Conservation (phyloP, 2,888 invertebrate genomes). For the Periphyllus acericola region DNA sequence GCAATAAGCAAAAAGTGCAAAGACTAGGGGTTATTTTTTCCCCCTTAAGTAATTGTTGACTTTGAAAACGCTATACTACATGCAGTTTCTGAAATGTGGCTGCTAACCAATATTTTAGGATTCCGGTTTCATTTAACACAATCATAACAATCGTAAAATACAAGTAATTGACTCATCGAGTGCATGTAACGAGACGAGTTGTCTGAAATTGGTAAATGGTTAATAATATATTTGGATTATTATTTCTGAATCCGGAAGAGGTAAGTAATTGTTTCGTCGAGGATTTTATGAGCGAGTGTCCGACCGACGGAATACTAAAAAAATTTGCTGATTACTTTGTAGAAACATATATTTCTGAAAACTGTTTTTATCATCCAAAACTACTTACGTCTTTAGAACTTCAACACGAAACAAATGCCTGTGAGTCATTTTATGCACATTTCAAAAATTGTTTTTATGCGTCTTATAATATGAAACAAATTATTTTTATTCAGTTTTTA, state of each 20-base stretch:
- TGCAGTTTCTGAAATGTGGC: conserved; percentile 1
- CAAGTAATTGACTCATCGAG: neutral
- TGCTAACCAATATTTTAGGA: neutral
- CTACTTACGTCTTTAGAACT: neutral
- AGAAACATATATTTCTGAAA: conserved; percentile 13
- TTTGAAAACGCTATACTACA: neutral
- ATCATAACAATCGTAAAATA: neutral
- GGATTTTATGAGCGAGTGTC: neutral
- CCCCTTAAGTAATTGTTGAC: neutral
- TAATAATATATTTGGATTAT: neutral
- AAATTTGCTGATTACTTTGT: conserved; percentile 1
- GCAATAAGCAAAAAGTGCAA: no score
- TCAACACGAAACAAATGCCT: neutral
- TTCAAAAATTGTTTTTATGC: neutral
- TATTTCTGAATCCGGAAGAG: no score
- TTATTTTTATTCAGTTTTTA: no score
- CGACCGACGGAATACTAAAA: neutral
- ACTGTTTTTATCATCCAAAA: conserved; percentile 2
- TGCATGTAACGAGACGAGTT: neutral
- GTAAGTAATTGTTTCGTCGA: no score
- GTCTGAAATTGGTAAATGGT: neutral
- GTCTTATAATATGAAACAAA: no score
- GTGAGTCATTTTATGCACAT: neutral
- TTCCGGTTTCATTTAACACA: neutral
- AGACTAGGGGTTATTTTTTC: no score